phyloP scores from a whole-genome alignment of 2,113 vertebrate species.

The Alethe diademata region DNA sequence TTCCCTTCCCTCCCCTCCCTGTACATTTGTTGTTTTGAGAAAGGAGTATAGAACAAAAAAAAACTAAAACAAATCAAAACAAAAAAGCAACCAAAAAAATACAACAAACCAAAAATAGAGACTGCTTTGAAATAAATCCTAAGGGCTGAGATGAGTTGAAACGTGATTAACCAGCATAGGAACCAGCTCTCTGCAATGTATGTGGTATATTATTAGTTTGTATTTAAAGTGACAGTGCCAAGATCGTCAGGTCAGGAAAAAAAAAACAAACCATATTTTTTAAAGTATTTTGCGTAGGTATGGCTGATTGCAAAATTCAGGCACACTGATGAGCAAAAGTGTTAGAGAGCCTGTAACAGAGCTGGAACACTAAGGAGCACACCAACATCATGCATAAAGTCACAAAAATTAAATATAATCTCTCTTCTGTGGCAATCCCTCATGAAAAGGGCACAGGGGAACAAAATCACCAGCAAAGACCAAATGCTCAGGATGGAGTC shows the following conservation, averaged over 20 bases:
- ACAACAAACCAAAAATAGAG: neutral
- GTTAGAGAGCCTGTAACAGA: neutral
- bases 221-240: constrained; percentile 21
- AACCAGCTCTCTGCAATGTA: neutral
- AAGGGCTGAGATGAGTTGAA: neutral
- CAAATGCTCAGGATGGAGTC: neutral
- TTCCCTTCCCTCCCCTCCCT: neutral
- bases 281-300: neutral
- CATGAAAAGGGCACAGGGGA: neutral
- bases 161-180: neutral
- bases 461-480: neutral
- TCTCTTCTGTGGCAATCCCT: neutral
- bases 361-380: neutral
- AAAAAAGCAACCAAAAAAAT: no score
- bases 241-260: neutral
- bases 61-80: neutral
- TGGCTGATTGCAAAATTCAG: neutral
- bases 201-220: neutral
- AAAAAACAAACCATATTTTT: fast-evolving
- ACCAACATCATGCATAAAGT: neutral
- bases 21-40: neutral
- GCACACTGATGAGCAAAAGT: neutral
- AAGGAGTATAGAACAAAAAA: neutral
- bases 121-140: neutral
- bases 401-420: neutral